Base-by-base conservation (phyloP, 2,888 invertebrate genomes). In the Noctua janthe region DNA sequence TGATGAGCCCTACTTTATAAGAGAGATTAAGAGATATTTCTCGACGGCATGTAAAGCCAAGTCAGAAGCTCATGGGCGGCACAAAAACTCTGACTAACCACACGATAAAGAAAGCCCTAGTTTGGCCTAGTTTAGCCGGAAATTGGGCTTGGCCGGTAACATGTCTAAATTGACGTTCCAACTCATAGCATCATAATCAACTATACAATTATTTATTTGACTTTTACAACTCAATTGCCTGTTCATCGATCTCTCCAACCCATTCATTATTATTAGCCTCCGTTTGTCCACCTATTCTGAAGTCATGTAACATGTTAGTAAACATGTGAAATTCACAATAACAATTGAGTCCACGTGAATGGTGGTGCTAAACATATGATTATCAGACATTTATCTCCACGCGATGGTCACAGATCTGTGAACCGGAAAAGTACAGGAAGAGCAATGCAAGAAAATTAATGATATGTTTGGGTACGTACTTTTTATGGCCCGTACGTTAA, bases 331-430 rank as follows among this genome's bases (percentile, higher is more conserved):
- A 74, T 69, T 84, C 62, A 29, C 66, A 76, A 78, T 47, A 13
- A 23, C 64, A 73, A 62, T 69, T n/a, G 23, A 76, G 39, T 49
- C 47, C 80, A 85, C 87, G 80, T 85, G 85, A 76, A 71, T 39
- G 43, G 17, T 66, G 69, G 75, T 23, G 71, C 67, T 72, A 76
- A 87, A 71, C 71, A 69, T 84, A 64, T 87, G 43, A 74, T 86
- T 78, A 79, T 20, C 59, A 29, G 54, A 15, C 76, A 78, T 78
- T 87, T 85, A 85, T 69, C 71, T 23, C 49, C 87, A 87, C 75
- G 87, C 82, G 76, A 86, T n/a, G 73, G 89, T 88, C 89, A 90
- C 89, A 78, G 90, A 76, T 29, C 81, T 82, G 29, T 88, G 86
- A 77, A 89, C 83, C 71, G 89, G 90, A 89, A 89, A 88, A 89